A percentile compares a stretch with the other conserved stretches of the same genome.
Evolutionary conservation across 2,797 vertebrate species (phyloP).

Genomic region (Schizopygopsis pylzovi): DNA sequence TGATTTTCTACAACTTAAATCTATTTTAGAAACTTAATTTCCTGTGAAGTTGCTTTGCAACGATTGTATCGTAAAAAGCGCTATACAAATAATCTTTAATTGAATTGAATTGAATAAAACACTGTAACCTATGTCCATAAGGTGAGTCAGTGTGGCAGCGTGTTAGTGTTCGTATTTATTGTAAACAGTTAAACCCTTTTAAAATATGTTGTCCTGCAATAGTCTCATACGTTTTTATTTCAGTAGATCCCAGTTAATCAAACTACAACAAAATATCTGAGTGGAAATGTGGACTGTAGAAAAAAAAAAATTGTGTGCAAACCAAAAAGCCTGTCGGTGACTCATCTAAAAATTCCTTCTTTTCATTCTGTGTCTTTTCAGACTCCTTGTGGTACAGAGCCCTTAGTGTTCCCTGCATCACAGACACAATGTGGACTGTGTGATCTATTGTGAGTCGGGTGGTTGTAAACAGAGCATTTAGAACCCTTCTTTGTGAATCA

Average conservation of each 20-base stretch:
- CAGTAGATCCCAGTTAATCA: neutral
- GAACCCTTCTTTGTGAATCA: constrained; percentile 82
- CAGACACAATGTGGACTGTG: constrained; percentile 84
- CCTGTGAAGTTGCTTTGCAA: too few species aligned
- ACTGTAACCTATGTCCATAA: neutral
- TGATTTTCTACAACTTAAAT: too few species aligned
- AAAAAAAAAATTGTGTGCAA: constrained; percentile 51
- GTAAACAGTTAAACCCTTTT: neutral
- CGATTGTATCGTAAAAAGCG: too few species aligned
- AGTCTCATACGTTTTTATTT: neutral
- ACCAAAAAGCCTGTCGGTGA: constrained; percentile 75
- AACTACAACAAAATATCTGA: constrained; percentile 22
- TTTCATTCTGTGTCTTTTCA: constrained; percentile 76
- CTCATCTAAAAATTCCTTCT: constrained; percentile 84
- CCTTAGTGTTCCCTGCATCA: constrained; percentile 74
- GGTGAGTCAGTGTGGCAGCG: neutral
- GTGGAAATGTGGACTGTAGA: constrained; percentile 54
- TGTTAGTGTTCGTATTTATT: constrained; percentile 3
- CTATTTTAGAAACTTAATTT: too few species aligned
- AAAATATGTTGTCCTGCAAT: too few species aligned
- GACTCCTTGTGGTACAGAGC: constrained; percentile 82
- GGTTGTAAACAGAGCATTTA: constrained; percentile 79
- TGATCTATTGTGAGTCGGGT: constrained; percentile 82
- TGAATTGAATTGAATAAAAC: neutral
- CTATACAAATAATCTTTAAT: too few species aligned